These are phyloP conservation scores for Decapterus maruadsi DNA, from an alignment of 2,797 vertebrate genomes.

Conservation along the genomic window DNA sequence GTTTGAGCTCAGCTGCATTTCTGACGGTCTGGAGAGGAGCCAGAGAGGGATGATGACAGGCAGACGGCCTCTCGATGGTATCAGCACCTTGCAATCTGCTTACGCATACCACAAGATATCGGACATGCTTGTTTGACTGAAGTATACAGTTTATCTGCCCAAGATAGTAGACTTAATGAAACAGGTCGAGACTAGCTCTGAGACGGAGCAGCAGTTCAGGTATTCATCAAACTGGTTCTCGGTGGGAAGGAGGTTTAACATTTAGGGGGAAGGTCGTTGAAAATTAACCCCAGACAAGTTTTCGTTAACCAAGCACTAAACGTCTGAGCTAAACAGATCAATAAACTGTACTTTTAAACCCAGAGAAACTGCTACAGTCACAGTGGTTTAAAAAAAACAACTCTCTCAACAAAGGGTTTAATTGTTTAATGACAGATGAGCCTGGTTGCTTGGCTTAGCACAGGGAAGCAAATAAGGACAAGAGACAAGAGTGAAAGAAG, in stretches of 20 bases:
- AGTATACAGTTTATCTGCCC: conserved; percentile 65
- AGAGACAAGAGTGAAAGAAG: conserved; percentile 35
- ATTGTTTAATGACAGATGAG: conserved; percentile 14
- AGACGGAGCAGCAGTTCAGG: conserved; percentile 20
- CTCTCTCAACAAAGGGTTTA: background rate
- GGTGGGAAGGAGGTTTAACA: conserved; percentile 35
- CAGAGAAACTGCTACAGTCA: background rate
- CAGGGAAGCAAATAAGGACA: conserved; percentile 22
- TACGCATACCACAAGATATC: conserved; percentile 75
- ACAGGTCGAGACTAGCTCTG: conserved; percentile 60
- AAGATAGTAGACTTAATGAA: conserved; percentile 61
- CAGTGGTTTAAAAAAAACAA: conserved; percentile 33
- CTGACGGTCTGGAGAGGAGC: conserved; percentile 71
- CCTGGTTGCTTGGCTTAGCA: conserved; percentile 29
- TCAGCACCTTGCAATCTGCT: conserved; percentile 73
- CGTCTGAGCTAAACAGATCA: conserved; percentile 34
- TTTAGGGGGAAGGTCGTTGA: conserved; percentile 27
- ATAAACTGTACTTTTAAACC: conserved; percentile 25
- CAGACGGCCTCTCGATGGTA: conserved; percentile 66
- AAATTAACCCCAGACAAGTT: conserved; percentile 53
- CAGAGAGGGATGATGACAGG: conserved; percentile 76
- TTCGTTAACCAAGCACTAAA: conserved; percentile 11
- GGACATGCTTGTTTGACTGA: conserved; percentile 73
- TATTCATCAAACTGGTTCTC: conserved; percentile 56
- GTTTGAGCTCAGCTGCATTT: conserved; percentile 66